Evolutionary conservation across 2,888 invertebrate species (phyloP), one percentile per base, ranked within the genome.

Genomic region (Clivina fossor): DNA sequence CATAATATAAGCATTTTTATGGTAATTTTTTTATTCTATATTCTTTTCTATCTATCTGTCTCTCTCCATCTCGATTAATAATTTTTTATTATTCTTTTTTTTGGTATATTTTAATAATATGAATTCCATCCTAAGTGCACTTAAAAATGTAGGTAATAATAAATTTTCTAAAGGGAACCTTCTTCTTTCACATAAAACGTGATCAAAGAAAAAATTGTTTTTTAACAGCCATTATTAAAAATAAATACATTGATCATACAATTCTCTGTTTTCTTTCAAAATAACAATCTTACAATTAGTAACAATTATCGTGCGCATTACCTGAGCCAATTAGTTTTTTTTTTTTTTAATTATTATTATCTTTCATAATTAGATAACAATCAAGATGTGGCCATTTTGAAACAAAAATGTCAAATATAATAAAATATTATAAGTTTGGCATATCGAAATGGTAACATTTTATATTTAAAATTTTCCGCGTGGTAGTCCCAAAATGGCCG

Each of bases 61-160:
- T n/a, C n/a, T n/a, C n/a, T n/a, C n/a, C n/a, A n/a, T 40, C 11
- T 40, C 40, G 13, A 40, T 22, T 33, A 33, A 8, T 13, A 15
- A 15, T 11, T 33, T 32, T 33, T 33, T 33, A 19, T 19, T 40
- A 20, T 19, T 40, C 44, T 24, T 4, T 32, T 55, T 55, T 55
- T 55, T 55, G 55, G 55, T 55, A 55, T 55, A 55, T 47, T 53
- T 54, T n/a, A n/a, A n/a, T n/a, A 35, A 37, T 44, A 37, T 46
- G 44, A 55, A 40, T 38, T 47, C 13, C 20, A 19, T 55, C 46
- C 55, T 55, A 67, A 67, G 67, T 66, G 67, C 67, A 67, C 67
- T 67, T 67, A 64, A 66, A 58, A n/a, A n/a, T n/a, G n/a, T n/a
- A n/a, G 59, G 60, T 60, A 61, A 62, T 58, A 53, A 59, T 60